phyloP scores from a whole-genome alignment of 1,140 invertebrate species.

The Pseudomyrmex flavicornis region DNA sequence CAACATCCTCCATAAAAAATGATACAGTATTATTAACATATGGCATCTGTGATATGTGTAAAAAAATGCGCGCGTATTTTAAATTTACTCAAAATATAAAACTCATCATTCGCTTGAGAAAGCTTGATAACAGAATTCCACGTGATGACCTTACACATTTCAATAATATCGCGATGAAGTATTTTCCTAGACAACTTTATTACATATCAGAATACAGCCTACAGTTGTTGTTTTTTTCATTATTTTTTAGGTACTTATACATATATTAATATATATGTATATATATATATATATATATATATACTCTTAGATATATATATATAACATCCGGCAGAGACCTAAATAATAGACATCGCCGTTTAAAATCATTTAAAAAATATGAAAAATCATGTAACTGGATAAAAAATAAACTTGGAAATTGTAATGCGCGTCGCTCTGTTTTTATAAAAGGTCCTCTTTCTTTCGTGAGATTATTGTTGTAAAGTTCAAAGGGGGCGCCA shows the following conservation, averaged over 20 bases:
- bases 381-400: slow-evolving; percentile 78
- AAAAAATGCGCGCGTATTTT: slow-evolving; percentile 25
- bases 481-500: slow-evolving; percentile 54
- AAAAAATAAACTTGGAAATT: slow-evolving; percentile 77
- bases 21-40: slow-evolving; percentile 46
- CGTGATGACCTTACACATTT: slow-evolving; percentile 24
- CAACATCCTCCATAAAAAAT: slow-evolving; percentile 36
- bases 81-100: slow-evolving; percentile 46
- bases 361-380: slow-evolving; percentile 80
- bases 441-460: slow-evolving; percentile 76
- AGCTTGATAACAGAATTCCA: slow-evolving; percentile 38
- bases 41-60: slow-evolving; percentile 50
- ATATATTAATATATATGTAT: slow-evolving; percentile 83
- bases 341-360: slow-evolving; percentile 80
- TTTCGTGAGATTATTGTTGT: slow-evolving; percentile 67
- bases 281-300: slow-evolving; percentile 62
- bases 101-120: slow-evolving; percentile 2
- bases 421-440: slow-evolving; percentile 73
- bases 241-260: slow-evolving; percentile 82
- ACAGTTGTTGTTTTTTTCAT: slow-evolving; percentile 68
- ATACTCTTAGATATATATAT: slow-evolving; percentile 82
- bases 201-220: slow-evolving; percentile 84
- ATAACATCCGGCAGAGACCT: slow-evolving; percentile 82
- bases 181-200: slow-evolving; percentile 84
- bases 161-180: slow-evolving; percentile 59